Evolutionary conservation across 1,140 invertebrate genomes (phyloP).

Genomic region (Vanessa atalanta): DNA sequence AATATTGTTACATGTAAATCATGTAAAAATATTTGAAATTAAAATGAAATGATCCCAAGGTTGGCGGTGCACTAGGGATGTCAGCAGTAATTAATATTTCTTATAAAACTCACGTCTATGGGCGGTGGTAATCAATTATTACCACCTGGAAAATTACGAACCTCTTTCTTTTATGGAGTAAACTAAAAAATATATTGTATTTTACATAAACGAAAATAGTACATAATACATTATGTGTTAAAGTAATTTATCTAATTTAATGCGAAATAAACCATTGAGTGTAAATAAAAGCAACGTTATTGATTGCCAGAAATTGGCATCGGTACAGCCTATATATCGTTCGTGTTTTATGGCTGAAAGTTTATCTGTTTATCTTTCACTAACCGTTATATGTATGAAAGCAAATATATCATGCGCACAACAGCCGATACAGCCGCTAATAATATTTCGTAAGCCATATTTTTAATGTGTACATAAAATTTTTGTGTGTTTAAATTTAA

Average conservation of each 20-base stretch:
- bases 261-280: slow-evolving; percentile 14
- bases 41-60: too few relatives aligned
- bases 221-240: too few relatives aligned
- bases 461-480: neutral
- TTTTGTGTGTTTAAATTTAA: neutral
- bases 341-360: slow-evolving; percentile 22
- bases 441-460: slow-evolving; percentile 16
- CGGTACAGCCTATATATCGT: slow-evolving; percentile 22
- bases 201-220: too few relatives aligned
- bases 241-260: neutral
- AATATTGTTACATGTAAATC: too few relatives aligned
- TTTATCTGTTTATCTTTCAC: slow-evolving; percentile 29
- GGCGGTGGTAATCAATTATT: too few relatives aligned
- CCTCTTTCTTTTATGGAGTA: too few relatives aligned
- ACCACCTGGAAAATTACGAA: too few relatives aligned
- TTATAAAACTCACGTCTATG: too few relatives aligned
- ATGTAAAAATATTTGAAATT: too few relatives aligned
- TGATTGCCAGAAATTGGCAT: slow-evolving; percentile 29
- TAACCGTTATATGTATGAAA: slow-evolving; percentile 29
- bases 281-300: slow-evolving; percentile 20
- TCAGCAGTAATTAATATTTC: too few relatives aligned
- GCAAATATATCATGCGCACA: slow-evolving; percentile 22
- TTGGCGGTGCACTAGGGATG: too few relatives aligned
- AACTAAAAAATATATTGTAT: too few relatives aligned
- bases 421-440: neutral